phyloP scores from a whole-genome alignment of 2,797 vertebrate species.

The Lacerta bilineata region DNA sequence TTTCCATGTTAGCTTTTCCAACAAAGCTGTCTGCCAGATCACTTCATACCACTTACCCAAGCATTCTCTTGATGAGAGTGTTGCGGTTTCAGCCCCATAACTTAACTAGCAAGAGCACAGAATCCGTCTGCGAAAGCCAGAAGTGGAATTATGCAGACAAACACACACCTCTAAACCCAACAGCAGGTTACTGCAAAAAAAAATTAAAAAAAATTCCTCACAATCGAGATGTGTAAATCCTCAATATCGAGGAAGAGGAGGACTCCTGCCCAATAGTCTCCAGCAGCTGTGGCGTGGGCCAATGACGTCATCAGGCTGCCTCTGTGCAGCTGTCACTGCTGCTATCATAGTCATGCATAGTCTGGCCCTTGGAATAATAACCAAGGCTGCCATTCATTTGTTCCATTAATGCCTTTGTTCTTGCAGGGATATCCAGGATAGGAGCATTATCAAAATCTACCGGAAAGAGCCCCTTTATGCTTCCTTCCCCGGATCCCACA shows the following conservation, averaged over 20 bases:
- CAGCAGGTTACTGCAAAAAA: background rate
- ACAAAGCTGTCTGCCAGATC: too few relatives aligned
- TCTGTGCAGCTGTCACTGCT: background rate
- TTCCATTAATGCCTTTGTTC: background rate
- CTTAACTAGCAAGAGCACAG: background rate
- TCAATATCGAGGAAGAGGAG: background rate
- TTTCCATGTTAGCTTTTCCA: too few relatives aligned
- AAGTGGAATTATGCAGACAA: background rate
- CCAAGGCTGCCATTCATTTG: background rate
- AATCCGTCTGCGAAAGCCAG: background rate
- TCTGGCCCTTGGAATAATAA: background rate
- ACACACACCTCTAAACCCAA: background rate
- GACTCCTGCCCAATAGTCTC: background rate
- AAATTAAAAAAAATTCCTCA: too few relatives aligned
- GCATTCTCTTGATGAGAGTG: constrained; percentile 1
- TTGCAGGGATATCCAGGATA: constrained; percentile 94
- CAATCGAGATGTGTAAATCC: background rate
- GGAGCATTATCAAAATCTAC: constrained; percentile 98
- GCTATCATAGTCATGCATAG: background rate
- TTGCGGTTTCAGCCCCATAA: background rate
- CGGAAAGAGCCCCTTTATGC: constrained; percentile 97
- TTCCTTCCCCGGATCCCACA: constrained; percentile 93
- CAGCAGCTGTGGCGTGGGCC: background rate
- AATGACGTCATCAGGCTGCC: background rate
- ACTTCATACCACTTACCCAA: too few relatives aligned